Conservation (phyloP, 2,797 vertebrate species). For the Mallotus villosus region DNA sequence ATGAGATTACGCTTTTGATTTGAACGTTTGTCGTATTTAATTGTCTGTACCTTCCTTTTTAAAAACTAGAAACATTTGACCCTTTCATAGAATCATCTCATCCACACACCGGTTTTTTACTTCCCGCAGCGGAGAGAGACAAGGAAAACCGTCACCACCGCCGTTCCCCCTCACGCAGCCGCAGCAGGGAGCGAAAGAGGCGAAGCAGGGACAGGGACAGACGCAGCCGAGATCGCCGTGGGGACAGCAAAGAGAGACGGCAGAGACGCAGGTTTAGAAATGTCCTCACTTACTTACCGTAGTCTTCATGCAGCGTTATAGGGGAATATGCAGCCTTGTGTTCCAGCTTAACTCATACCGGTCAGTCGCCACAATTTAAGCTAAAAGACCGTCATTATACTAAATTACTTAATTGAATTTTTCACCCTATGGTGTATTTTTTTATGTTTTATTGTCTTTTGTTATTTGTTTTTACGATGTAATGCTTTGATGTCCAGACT, state of each 20-base stretch:
- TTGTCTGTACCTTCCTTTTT: too few relatives aligned
- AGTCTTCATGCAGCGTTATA: background rate
- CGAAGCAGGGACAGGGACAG: slow-evolving; percentile 87
- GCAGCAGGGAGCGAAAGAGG: slow-evolving; percentile 87
- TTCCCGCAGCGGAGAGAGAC: slow-evolving; percentile 79
- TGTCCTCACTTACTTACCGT: background rate
- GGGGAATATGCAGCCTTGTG: background rate
- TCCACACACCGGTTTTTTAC: background rate
- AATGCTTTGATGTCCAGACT: too few relatives aligned
- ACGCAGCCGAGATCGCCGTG: slow-evolving; percentile 85
- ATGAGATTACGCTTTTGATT: too few relatives aligned
- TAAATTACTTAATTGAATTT: background rate
- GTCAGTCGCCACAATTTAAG: background rate
- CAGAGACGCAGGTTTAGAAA: slow-evolving; percentile 76
- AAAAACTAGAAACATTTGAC: background rate
- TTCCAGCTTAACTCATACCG: background rate
- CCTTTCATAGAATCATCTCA: background rate
- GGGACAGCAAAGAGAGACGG: slow-evolving; percentile 86
- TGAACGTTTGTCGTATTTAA: background rate
- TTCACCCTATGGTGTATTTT: background rate
- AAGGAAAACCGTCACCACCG: slow-evolving; percentile 92
- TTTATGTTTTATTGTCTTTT: background rate
- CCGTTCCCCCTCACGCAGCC: slow-evolving; percentile 85
- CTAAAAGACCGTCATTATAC: background rate
- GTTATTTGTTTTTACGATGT: too few relatives aligned